These are phyloP conservation scores for Drosophila sordidapex DNA, from an alignment of 2,888 invertebrate species.

Conservation along the genomic window DNA sequence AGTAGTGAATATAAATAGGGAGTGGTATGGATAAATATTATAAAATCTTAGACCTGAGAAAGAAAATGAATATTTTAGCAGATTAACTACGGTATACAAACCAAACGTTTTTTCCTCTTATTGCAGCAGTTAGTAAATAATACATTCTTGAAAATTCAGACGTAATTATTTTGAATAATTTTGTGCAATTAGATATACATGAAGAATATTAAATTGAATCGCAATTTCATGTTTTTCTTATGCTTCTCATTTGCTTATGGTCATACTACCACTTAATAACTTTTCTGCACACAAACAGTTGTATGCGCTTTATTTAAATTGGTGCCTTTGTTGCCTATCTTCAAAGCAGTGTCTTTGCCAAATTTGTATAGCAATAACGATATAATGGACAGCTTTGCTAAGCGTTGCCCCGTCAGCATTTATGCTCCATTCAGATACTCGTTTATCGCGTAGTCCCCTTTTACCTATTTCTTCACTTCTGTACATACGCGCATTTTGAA, in stretches of 20 bases:
- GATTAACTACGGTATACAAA: neutral
- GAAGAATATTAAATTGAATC: neutral
- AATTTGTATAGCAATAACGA: conserved; percentile 8
- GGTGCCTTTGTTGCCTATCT: neutral
- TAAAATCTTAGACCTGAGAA: neutral
- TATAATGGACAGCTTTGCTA: conserved; percentile 11
- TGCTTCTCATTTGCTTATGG: neutral
- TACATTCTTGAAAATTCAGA: neutral
- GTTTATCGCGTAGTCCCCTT: conserved; percentile 24
- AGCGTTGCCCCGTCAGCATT: conserved; percentile 38
- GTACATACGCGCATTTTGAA: conserved; percentile 69
- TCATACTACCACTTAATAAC: neutral
- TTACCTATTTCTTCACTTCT: conserved; percentile 19
- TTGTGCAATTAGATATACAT: neutral
- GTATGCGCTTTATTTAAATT: neutral
- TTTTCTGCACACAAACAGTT: neutral
- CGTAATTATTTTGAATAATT: neutral
- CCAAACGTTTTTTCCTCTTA: neutral
- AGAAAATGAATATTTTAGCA: no score
- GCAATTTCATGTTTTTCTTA: neutral
- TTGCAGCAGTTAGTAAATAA: neutral
- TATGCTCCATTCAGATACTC: conserved; percentile 16
- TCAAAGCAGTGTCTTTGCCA: conserved; percentile 4
- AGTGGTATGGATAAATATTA: neutral
- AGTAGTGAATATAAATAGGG: neutral